Evolutionary conservation across 1,140 invertebrate species (phyloP), one percentile per base, ranked within the genome.

Genomic region (Zaprionus taronus): DNA sequence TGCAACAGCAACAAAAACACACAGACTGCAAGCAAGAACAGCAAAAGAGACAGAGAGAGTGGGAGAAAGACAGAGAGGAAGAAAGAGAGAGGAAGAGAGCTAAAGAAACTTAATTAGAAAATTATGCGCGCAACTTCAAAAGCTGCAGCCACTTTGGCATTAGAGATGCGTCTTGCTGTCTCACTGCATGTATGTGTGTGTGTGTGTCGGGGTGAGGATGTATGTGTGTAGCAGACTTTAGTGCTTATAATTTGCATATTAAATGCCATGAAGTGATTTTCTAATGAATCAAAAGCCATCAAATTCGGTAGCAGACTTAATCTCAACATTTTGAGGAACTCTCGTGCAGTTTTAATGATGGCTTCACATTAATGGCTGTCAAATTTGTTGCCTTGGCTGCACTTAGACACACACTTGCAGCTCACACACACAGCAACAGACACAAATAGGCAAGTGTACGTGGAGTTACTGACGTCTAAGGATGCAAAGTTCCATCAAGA

Each of bases 261-360:
- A 83, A 86, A 86, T 86, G 83, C 65, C 84, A 76, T 68, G 83
- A 86, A 87, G 83, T 87, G 83, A 86, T 86, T 87, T 86, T 77
- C 83, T 86, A 86, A 86, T 86, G 83, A 83, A 86, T 87, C 83
- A 86, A 87, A 83, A 87, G 81, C 72, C 83, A 83, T 83, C 80
- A 87, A 80, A 83, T 87, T 87, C 66, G 83, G 77, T 77, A 83
- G 57, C 51, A 38, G 24, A 22, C 61, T 66, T 58, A 26, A 71
- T 55, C 49, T 38, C n/a, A 71, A 65, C 65, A 68, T 62, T 53
- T 72, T 36, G 38, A 60, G 51, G 55, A 68, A 62, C 64, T 72
- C 83, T 87, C 63, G 51, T 86, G 83, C 77, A 87, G 66, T 87
- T 86, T 86, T 86, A 87, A 86, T 86, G 80, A 86, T 83, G 77